These are phyloP conservation scores for Cosmia trapezina DNA, from an alignment of 2,888 invertebrate species.

Conservation along the genomic window DNA sequence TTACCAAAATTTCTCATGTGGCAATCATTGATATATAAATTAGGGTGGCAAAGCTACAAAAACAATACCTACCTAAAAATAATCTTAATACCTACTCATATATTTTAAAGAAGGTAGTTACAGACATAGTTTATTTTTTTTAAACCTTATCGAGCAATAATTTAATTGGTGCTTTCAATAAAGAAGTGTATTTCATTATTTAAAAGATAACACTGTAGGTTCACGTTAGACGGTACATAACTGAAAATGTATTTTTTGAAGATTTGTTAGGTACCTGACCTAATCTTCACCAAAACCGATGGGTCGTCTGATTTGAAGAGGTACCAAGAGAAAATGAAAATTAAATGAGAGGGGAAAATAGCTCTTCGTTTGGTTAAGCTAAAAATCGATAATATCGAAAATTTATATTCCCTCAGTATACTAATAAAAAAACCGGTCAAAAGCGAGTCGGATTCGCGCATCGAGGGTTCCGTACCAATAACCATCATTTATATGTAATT, in stretches of 20 bases:
- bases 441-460: too few species aligned
- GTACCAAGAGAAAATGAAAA: neutral
- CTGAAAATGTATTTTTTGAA: neutral
- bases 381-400: neutral
- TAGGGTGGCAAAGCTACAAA: too few species aligned
- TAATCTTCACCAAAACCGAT: neutral
- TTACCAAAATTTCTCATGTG: slow-evolving; percentile 2
- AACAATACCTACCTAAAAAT: too few species aligned
- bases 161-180: neutral
- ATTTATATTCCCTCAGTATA: slow-evolving; percentile 1
- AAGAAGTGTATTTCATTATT: neutral
- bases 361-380: neutral
- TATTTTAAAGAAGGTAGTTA: too few species aligned
- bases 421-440: too few species aligned
- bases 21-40: too few species aligned
- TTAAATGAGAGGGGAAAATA: neutral
- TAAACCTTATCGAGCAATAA: neutral
- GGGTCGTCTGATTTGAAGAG: neutral
- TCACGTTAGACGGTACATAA: neutral
- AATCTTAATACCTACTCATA: too few species aligned
- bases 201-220: neutral
- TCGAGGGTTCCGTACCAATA: too few species aligned
- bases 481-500: too few species aligned
- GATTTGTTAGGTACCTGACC: neutral
- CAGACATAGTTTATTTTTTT: too few species aligned